Evolutionary conservation across 2,888 invertebrate genomes (phyloP).

Genomic region (Rutpela maculata): DNA sequence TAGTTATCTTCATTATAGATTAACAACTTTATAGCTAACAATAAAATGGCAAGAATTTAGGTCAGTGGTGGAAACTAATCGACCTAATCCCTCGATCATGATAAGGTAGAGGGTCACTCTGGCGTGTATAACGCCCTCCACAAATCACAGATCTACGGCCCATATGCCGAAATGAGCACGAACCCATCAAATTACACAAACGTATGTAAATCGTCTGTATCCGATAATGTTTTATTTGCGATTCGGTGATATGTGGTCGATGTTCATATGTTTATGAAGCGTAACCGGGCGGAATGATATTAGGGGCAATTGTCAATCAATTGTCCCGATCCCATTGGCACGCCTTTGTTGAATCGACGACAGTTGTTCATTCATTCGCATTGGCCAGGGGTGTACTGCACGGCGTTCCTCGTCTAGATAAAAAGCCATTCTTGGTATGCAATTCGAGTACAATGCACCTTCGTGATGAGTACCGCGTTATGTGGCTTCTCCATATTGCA

Average conservation of each 20-base stretch:
- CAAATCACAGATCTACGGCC: conserved; percentile 31
- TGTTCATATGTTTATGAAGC: conserved; percentile 49
- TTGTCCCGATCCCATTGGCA: conserved; percentile 50
- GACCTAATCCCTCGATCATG: conserved; percentile 1
- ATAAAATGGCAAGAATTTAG: not conserved
- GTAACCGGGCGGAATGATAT: conserved; percentile 46
- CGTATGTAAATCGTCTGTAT: conserved; percentile 32
- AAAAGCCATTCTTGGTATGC: not conserved
- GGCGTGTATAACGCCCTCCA: conserved; percentile 12
- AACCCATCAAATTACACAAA: conserved; percentile 29
- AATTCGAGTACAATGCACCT: conserved; percentile 19
- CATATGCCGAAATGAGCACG: conserved; percentile 5
- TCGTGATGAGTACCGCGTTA: not conserved
- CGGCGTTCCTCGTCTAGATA: not conserved
- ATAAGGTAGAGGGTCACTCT: conserved; percentile 23
- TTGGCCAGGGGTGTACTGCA: conserved; percentile 28
- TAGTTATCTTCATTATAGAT: no score
- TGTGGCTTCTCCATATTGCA: not conserved
- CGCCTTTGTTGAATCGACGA: conserved; percentile 50
- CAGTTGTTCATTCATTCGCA: conserved; percentile 51
- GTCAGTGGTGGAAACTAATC: not conserved
- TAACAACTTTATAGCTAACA: not conserved
- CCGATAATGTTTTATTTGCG: conserved; percentile 37
- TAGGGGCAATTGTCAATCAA: conserved; percentile 57
- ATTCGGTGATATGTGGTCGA: conserved; percentile 30